Evolutionary conservation across 2,888 invertebrate genomes (phyloP), one percentile per base, ranked within the genome.

Genomic region (Bursaphelenchus okinawaensis): DNA sequence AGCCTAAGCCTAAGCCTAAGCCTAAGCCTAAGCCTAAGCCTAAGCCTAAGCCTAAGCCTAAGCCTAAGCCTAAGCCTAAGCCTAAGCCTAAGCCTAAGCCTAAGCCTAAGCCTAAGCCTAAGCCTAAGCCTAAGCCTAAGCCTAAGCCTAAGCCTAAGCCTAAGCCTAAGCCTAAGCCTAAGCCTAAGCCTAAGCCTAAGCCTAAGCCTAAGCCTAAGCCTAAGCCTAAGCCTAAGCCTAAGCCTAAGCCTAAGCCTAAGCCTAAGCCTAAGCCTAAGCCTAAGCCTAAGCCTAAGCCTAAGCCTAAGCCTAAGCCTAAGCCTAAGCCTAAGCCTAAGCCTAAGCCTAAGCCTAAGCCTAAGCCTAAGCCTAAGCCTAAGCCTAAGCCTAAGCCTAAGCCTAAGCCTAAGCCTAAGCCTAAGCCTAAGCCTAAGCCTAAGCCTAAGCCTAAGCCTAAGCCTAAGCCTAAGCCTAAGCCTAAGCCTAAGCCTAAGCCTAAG

Each of bases 391-490:
- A 29, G 31, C 31, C 31, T 29, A 29, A 29, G 31, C 31, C 31
- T 29, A 29, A 29, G 31, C 31, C 31, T 29, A 29, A 29, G 31
- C 31, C 12, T n/a, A n/a, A n/a, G n/a, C n/a, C 31, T 29, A 29
- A 29, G 31, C 31, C 31, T 29, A 29, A 29, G 31, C 31, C 31
- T 29, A 29, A 61, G 52, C 52, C 61, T 52, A 52, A 61, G 52
- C 51, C 61, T 51, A 51, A 60, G 52, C 51, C 61, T 51, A 52
- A 58, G 59, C 26, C 61, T 9, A 26, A 61, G 28, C 26, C 61
- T 51, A 61, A 61, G 61, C 61, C 61, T 54, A 61, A 61, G 61
- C 61, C 52, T 54, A 61, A 61, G 61, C 61, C 61, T 54, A 61
- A 61, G 61, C 61, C 61, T 54, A 61, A 61, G 61, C 61, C 61